Percentiles rank a stretch among this genome's conserved stretches.
phyloP scores from a whole-genome alignment of 1,140 invertebrate species.

The Ylistrum balloti region DNA sequence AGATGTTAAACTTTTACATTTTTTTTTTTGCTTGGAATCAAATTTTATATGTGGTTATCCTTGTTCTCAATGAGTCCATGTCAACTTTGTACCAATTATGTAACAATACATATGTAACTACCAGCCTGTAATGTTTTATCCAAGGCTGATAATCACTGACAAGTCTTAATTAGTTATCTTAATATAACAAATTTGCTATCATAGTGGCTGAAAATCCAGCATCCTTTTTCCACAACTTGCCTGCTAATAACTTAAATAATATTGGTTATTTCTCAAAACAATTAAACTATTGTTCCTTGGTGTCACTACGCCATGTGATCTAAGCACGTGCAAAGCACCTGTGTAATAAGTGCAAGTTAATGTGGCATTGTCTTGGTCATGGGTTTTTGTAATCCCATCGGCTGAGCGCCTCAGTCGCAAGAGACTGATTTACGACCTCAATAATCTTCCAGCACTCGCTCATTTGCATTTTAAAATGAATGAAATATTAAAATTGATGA shows the following conservation, averaged over 20 bases:
- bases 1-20: too few relatives aligned
- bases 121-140: too few relatives aligned
- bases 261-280: background rate
- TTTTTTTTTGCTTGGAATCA: too few relatives aligned
- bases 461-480: slow-evolving; percentile 40
- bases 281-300: background rate
- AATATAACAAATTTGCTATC: background rate
- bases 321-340: background rate
- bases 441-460: slow-evolving; percentile 4
- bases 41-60: too few relatives aligned
- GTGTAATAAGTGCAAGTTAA: slow-evolving; percentile 39
- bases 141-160: too few relatives aligned
- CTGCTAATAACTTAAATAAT: slow-evolving; percentile 8
- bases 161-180: too few relatives aligned
- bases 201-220: background rate
- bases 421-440: slow-evolving; percentile 15
- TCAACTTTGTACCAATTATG: too few relatives aligned
- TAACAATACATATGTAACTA: too few relatives aligned
- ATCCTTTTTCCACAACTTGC: background rate
- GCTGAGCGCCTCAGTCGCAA: background rate
- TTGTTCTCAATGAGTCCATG: too few relatives aligned
- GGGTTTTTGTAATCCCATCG: slow-evolving; percentile 2
- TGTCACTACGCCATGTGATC: background rate
- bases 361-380: background rate
- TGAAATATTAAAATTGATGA: slow-evolving; percentile 40